A percentile compares a stretch with the other conserved stretches of the same genome.
Conservation (phyloP, 2,113 vertebrate species). For the Blennius ocellaris region DNA sequence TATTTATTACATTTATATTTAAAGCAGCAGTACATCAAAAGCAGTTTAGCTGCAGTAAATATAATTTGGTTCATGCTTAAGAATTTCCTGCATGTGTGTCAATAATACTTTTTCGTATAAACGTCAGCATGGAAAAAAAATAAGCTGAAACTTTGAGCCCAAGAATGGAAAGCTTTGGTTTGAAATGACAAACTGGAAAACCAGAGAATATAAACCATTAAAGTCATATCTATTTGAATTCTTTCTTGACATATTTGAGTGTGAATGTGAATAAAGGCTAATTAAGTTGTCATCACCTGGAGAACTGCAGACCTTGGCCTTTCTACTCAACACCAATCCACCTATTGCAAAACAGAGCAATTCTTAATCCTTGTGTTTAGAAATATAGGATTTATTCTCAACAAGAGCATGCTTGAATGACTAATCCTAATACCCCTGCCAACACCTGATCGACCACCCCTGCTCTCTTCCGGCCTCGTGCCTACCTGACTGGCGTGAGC, state of each 20-base stretch:
- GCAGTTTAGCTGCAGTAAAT: no score
- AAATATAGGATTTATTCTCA: constrained; percentile 32
- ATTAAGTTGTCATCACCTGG: constrained; percentile 3
- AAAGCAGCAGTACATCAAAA: neutral
- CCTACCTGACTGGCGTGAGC: constrained; percentile 63
- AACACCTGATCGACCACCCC: constrained; percentile 52
- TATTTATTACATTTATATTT: neutral
- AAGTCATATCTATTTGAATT: no score
- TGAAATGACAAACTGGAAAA: no score
- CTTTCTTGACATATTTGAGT: no score
- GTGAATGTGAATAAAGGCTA: neutral
- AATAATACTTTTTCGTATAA: no score
- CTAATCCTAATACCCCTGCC: constrained; percentile 58
- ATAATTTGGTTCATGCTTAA: no score
- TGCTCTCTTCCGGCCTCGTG: constrained; percentile 47
- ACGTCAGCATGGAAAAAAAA: no score
- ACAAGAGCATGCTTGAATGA: constrained; percentile 31
- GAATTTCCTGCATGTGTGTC: neutral
- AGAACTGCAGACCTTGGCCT: neutral
- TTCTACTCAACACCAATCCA: neutral
- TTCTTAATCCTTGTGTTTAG: constrained; percentile 16
- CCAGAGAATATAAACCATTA: no score
- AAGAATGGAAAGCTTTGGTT: no score
- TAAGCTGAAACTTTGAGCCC: no score
- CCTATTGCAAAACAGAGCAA: neutral